Evolutionary conservation across 2,797 vertebrate genomes (phyloP).

Genomic region (Dendrocincla tyrannina): DNA sequence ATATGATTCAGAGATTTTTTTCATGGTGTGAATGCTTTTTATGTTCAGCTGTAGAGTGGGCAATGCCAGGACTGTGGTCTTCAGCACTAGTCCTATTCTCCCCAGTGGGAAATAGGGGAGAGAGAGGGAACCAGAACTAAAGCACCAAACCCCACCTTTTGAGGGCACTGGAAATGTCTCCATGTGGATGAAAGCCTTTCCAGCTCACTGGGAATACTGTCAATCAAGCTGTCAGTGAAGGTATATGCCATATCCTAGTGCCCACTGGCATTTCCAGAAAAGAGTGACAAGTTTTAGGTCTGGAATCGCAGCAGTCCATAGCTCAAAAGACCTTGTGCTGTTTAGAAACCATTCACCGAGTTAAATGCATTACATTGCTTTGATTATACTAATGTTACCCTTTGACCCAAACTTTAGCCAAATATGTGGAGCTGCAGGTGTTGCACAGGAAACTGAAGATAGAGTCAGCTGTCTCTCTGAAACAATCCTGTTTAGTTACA

Average conservation of each 20-base stretch:
- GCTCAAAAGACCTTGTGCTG: background rate
- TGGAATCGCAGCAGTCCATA: background rate
- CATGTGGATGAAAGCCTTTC: background rate
- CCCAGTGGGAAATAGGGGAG: background rate
- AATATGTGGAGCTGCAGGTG: slow-evolving; percentile 54
- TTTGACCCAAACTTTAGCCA: slow-evolving; percentile 42
- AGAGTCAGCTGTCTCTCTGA: slow-evolving; percentile 45
- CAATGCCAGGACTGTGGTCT: background rate
- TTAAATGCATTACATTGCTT: background rate
- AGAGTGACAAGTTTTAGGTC: background rate
- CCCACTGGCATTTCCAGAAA: background rate
- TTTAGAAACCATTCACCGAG: background rate
- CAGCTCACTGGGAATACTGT: background rate
- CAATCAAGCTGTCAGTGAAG: background rate
- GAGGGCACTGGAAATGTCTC: background rate
- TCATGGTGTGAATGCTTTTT: background rate
- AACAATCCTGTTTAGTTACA: slow-evolving; percentile 32
- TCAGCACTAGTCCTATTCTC: background rate
- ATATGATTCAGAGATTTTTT: background rate
- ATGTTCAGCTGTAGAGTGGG: background rate
- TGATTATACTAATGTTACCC: slow-evolving; percentile 34
- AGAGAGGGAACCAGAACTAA: background rate
- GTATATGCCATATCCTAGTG: background rate
- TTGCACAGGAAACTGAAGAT: slow-evolving; percentile 14
- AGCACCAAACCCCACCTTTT: background rate